Base-by-base conservation (phyloP, 2,888 invertebrate species). In the Yponomeuta sedellus region DNA sequence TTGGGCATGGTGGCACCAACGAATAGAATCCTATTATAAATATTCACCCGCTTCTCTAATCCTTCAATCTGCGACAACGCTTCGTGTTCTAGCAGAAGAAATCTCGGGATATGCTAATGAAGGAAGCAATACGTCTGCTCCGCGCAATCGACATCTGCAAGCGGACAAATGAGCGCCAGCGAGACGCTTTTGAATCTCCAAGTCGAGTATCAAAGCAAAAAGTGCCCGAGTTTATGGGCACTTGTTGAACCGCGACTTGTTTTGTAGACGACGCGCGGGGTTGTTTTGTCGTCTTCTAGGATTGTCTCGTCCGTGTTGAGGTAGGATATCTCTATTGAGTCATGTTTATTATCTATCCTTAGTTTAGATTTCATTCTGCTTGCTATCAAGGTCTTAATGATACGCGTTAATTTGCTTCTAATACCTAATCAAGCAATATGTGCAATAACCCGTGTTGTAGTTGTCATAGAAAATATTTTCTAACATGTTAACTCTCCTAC, bases 71-170 rank as follows among this genome's bases (percentile, higher is more conserved):
- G 34, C 34, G 8, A 34, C 34, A 34, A 34, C 8, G 10, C 34
- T 34, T 34, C 8, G 34, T 34, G 20, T 11, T 10, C 58, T 22
- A 22, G 19, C 58, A 58, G 34, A 34, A 22, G 20, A 19, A 22
- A 20, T 10, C 19, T 58, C 58, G 58, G 10, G 58, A 22, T 58
- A 58, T 58, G 58, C 20, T 19, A 58, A 58, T 58, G 58, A 58
- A 58, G 58, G 58, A 58, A 58, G 58, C 58, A 58, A 58, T 58
- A 58, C 58, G 58, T 58, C 58, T 58, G 44, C 16, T 4, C 44
- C 16, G 12, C 44, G 44, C 44, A 52, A 52, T 52, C 44, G 44
- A 52, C 44, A 22, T 58, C 58, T 58, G 20, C 58, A 22, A 19
- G 0, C 10, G 1, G 22, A 58, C 58, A 58, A 58, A 58, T 58